A percentile compares a stretch with the other conserved stretches of the same genome.
phyloP scores from a whole-genome alignment of 2,888 invertebrate genomes.

The Sphaerophoria rueppellii region DNA sequence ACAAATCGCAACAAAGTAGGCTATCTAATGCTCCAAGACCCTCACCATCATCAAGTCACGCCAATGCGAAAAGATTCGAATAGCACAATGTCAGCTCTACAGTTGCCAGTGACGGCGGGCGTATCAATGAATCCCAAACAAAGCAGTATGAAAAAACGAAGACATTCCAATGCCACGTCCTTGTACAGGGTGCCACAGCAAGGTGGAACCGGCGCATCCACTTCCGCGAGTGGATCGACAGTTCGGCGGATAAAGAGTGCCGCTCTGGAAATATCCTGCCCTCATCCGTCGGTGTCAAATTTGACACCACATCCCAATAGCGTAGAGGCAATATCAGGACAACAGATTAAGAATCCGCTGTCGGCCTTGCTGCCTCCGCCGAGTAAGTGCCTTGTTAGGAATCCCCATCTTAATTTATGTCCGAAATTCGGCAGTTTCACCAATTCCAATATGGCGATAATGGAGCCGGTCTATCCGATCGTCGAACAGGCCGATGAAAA shows the following conservation, averaged over 20 bases:
- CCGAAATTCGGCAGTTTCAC: slow-evolving; percentile 82
- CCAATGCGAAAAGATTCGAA: slow-evolving; percentile 85
- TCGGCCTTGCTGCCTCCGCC: slow-evolving; percentile 87
- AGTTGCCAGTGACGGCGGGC: slow-evolving; percentile 82
- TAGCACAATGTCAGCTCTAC: slow-evolving; percentile 86
- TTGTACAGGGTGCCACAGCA: slow-evolving; percentile 76
- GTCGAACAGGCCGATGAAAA: slow-evolving; percentile 92
- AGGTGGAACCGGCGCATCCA: slow-evolving; percentile 33
- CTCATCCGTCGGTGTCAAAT: slow-evolving; percentile 87
- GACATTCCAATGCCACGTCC: slow-evolving; percentile 82
- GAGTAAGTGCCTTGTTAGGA: slow-evolving; percentile 87
- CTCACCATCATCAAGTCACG: slow-evolving; percentile 77
- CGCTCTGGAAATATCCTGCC: slow-evolving; percentile 88
- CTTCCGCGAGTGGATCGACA: slow-evolving; percentile 64
- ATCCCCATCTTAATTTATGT: slow-evolving; percentile 88
- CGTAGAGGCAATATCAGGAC: slow-evolving; percentile 88
- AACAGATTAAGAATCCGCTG: slow-evolving; percentile 86
- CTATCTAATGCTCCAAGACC: slow-evolving; percentile 73
- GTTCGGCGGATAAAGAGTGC: slow-evolving; percentile 88
- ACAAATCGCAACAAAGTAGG: slow-evolving; percentile 62
- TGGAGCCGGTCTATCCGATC: slow-evolving; percentile 87
- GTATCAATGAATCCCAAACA: slow-evolving; percentile 65
- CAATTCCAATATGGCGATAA: slow-evolving; percentile 78
- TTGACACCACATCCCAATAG: slow-evolving; percentile 92
- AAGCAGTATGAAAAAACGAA: slow-evolving; percentile 78